Evolutionary conservation across 2,797 vertebrate species (phyloP).

Genomic region (Atherinosoma microstoma): DNA sequence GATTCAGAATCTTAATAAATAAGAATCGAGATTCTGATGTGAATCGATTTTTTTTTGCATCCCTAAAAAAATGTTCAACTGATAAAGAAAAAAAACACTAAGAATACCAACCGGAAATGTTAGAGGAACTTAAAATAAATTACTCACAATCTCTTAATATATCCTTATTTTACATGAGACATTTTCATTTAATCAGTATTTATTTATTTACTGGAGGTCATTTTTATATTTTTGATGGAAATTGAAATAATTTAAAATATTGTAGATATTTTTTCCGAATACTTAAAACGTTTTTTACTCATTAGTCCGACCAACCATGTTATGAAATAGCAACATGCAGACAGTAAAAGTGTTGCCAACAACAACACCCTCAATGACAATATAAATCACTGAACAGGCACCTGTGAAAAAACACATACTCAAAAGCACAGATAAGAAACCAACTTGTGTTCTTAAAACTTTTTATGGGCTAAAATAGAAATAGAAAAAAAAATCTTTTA

Average conservation of each 20-base stretch:
- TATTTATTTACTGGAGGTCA: neutral
- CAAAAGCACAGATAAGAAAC: neutral
- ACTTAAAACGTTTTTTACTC: neutral
- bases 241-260: neutral
- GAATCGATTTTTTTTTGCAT: too few relatives aligned
- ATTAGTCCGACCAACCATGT: neutral
- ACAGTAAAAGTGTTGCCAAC: conserved; percentile 47
- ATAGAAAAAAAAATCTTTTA: neutral
- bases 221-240: neutral
- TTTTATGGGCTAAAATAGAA: neutral
- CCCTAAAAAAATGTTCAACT: neutral
- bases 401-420: neutral
- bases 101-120: neutral
- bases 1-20: too few relatives aligned
- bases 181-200: neutral
- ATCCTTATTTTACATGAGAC: too few relatives aligned
- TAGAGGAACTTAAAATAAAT: neutral
- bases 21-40: too few relatives aligned
- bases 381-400: conserved; percentile 55
- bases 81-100: neutral
- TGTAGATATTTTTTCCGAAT: neutral
- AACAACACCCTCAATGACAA: conserved; percentile 33
- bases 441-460: neutral
- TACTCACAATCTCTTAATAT: neutral
- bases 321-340: conserved; percentile 35